Percentiles rank a stretch among this genome's conserved stretches.
These are phyloP conservation scores for Vimba vimba DNA, from an alignment of 2,113 vertebrate genomes.

Conservation along the genomic window DNA sequence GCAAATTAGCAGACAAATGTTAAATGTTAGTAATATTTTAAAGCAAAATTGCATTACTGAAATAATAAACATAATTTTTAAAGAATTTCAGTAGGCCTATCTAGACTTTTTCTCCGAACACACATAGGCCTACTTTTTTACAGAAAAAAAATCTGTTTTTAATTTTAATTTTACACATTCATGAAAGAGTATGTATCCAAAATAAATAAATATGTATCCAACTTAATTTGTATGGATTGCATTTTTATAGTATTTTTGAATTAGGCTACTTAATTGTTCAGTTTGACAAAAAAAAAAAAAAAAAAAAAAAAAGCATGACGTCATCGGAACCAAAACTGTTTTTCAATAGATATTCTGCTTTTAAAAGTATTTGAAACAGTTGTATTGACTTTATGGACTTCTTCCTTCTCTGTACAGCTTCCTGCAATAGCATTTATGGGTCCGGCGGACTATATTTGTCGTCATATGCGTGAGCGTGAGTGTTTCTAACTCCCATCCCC, in stretches of 20 bases:
- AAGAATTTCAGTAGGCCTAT: too few relatives aligned
- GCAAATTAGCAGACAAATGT: neutral
- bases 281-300: neutral
- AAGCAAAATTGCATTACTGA: neutral
- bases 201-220: neutral
- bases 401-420: neutral
- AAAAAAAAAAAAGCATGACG: neutral
- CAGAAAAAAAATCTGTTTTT: neutral
- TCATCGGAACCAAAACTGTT: neutral
- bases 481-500: conserved; percentile 47
- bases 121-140: neutral
- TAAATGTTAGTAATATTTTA: neutral
- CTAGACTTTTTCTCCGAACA: too few relatives aligned
- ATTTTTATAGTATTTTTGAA: neutral
- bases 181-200: neutral
- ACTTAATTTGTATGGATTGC: neutral
- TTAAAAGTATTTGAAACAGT: neutral
- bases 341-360: neutral
- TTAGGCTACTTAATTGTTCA: neutral
- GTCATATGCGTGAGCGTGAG: conserved; percentile 13
- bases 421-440: conserved; percentile 1
- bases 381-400: neutral
- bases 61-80: neutral
- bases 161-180: neutral
- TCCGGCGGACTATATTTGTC: conserved; percentile 17